Evolutionary conservation across 2,797 vertebrate genomes (phyloP).

Genomic region (Alcedo quadribrachys): DNA sequence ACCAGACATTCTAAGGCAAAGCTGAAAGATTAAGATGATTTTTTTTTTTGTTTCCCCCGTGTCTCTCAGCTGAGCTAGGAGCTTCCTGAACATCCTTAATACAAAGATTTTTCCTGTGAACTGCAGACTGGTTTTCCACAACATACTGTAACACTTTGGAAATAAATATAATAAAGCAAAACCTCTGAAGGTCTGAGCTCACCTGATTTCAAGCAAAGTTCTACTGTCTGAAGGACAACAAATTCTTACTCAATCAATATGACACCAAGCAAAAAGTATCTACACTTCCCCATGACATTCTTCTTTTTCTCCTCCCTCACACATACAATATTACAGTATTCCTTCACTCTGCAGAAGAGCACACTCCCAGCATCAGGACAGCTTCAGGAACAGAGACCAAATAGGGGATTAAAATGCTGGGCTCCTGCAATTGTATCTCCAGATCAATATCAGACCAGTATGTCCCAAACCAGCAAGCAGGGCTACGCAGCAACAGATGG

Average conservation of each 20-base stretch:
- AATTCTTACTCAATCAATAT: not conserved
- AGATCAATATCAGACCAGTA: not conserved
- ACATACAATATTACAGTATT: not conserved
- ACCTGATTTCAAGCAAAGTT: not conserved
- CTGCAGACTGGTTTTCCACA: not conserved
- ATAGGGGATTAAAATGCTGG: not conserved
- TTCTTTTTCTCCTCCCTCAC: not conserved
- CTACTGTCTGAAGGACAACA: not conserved
- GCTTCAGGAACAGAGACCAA: not conserved
- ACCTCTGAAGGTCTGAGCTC: not conserved
- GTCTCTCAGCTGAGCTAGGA: not conserved
- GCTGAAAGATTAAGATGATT: not conserved
- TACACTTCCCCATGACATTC: not conserved
- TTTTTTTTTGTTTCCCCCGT: not conserved
- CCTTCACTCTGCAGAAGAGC: not conserved
- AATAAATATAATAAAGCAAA: not conserved
- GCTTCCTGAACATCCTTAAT: not conserved
- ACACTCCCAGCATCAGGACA: not conserved
- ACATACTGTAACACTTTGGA: not conserved
- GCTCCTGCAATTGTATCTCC: not conserved
- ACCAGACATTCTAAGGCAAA: not conserved
- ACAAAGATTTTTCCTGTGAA: not conserved
- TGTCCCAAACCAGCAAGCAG: not conserved
- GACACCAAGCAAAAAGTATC: not conserved
- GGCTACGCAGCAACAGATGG: accelerated